Base-by-base conservation (phyloP, 2,113 vertebrate genomes). In the Notothenia rossii region DNA sequence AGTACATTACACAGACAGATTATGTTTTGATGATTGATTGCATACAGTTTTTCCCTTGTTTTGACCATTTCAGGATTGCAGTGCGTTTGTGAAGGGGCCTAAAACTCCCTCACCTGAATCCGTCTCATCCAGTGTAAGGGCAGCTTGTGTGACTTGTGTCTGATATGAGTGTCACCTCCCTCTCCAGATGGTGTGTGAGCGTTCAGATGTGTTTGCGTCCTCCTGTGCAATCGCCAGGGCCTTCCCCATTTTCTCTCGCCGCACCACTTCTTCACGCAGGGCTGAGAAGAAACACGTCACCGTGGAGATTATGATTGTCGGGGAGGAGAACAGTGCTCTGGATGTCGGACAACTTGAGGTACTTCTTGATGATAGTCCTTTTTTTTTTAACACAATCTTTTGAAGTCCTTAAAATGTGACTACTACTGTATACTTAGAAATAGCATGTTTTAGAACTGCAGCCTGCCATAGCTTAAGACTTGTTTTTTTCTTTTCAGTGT, bases 151-250 rank as follows among this genome's bases (percentile, higher is more conserved):
- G 29, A 29, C 29, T 40, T 40, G 40, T 45, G 13, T n/a, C 14
- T 68, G 58, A 82, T 10, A 1, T 17, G 14, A 50, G 55, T 64
- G 46, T 74, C 81, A 88, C 7, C 86, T n/a, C 88, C 50, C 10
- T 72, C 17, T 91, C 22, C 92, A 99, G 98, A 96, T 99, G 97
- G 97, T 97, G 18, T 99, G 98, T 7, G 97, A 99, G 85, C 96
- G 93, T 6, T 91, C 96, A 0, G 97, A 99, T 2, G 95, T 97
- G 63, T 99, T 99, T 0, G 96, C 98, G 10, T 98, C 97, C 0
- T 96, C 96, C 0, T 99, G 98, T 63, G 97, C 98, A 13, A 91
- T 99, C 76, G 95, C 98, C 79, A 95, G 98, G 48, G 96, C 97
- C 33, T 99, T 99, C 88, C 98, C 98, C 0, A 94, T 98, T 13